Percentiles rank a stretch among this genome's conserved stretches.
These are phyloP conservation scores for Hyperoodon ampullatus DNA, from an alignment of 2,113 vertebrate genomes.

Conservation along the genomic window DNA sequence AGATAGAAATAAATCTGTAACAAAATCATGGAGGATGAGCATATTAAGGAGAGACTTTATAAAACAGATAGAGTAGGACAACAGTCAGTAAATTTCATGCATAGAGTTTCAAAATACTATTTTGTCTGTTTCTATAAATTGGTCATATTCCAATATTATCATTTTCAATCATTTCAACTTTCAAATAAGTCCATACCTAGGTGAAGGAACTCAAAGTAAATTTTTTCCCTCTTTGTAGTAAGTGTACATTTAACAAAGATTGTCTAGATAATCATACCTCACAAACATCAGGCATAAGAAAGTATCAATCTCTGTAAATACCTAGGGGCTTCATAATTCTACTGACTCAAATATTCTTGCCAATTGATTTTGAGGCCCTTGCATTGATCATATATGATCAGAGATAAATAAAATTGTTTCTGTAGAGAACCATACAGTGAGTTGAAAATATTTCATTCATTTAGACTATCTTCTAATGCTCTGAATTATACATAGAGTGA, in stretches of 20 bases:
- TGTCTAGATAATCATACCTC: not conserved
- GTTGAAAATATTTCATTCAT: not conserved
- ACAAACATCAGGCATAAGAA: not conserved
- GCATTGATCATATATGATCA: not conserved
- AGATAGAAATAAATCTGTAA: not conserved
- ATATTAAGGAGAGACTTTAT: not conserved
- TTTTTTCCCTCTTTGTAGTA: not conserved
- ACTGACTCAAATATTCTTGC: not conserved
- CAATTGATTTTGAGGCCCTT: not conserved
- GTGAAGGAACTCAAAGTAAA: not conserved
- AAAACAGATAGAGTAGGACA: not conserved
- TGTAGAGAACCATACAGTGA: not conserved
- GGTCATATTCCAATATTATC: not conserved
- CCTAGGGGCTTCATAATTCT: not conserved
- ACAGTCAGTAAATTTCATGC: not conserved
- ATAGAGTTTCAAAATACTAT: not conserved
- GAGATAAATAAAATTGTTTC: not conserved
- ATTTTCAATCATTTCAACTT: conserved; percentile 5
- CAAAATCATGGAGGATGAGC: not conserved
- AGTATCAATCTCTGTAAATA: not conserved
- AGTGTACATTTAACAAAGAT: not conserved
- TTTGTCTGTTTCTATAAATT: not conserved
- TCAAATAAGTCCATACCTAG: not conserved
- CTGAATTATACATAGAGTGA: not conserved
- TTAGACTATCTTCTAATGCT: not conserved